phyloP scores from a whole-genome alignment of 1,140 invertebrate species.

The Amyelois transitella region DNA sequence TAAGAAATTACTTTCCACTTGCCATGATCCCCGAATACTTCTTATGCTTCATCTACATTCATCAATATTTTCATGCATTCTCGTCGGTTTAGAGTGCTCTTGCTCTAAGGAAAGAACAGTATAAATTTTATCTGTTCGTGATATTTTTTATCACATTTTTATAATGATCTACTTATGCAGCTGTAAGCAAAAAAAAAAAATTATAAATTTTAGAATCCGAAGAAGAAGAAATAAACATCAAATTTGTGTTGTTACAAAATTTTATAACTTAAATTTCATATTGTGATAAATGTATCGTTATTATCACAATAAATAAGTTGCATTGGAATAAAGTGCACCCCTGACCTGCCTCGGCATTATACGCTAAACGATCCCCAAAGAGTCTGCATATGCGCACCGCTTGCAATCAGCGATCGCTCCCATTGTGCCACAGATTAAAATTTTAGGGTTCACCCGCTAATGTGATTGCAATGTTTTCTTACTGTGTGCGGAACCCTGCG shows the following conservation, averaged over 20 bases:
- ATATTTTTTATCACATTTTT: too few relatives aligned
- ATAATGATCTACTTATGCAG: too few relatives aligned
- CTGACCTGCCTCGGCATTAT: conserved; percentile 26
- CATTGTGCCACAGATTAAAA: conserved; percentile 72
- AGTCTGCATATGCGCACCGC: conserved; percentile 67
- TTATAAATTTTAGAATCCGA: neutral
- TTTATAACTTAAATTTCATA: too few relatives aligned
- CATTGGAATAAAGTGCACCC: neutral
- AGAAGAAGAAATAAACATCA: neutral
- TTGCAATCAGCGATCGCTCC: conserved; percentile 68
- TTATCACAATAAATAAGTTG: too few relatives aligned
- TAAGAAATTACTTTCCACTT: too few relatives aligned
- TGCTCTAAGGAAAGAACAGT: too few relatives aligned
- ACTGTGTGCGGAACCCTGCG: conserved; percentile 42
- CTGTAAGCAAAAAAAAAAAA: neutral
- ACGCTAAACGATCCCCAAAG: conserved; percentile 69
- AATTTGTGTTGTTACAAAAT: neutral
- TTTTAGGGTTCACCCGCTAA: conserved; percentile 72
- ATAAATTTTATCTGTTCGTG: too few relatives aligned
- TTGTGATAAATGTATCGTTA: too few relatives aligned
- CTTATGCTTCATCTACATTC: too few relatives aligned
- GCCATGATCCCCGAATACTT: too few relatives aligned
- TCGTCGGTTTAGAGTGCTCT: too few relatives aligned
- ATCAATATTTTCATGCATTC: too few relatives aligned
- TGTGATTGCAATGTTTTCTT: conserved; percentile 67